Evolutionary conservation across 2,113 vertebrate species (phyloP), one percentile per base, ranked within the genome.

Genomic region (Lepisosteus osseus): DNA sequence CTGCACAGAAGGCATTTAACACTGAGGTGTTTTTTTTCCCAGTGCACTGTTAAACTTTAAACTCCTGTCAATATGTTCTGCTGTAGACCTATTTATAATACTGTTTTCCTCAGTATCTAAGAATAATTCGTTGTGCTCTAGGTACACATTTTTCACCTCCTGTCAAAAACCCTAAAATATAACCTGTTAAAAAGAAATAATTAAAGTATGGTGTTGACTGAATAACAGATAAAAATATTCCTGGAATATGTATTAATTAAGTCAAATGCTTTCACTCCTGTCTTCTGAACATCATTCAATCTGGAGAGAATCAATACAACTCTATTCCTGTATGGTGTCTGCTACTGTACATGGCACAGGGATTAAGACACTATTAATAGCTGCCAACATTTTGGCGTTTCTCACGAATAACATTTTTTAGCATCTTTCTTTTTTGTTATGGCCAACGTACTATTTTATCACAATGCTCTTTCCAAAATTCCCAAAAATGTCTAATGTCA

Each of bases 81-180:
- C 74, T 78, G 72, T 54, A 78, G 69, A 78, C 76, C 75, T 78
- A 77, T 80, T 69, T 56, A 76, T 69, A 61, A 62, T 44, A 29
- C 17, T 67, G 71, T 71, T 78, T 71, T 80, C 77, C 65, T 75
- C 41, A 57, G 43, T 65, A 65, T 69, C 54, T 64, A 56, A n/a
- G 43, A 72, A 72, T 51, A 9, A 5, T 51, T 51, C 47, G 9
- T 51, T 51, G 47, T 9, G 9, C 9, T 51, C 9, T 51, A 29
- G 29, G 29, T 29, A 29, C 29, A 29, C 29, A 29, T 51, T 51
- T 51, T 51, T 9, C 47, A 6, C 47, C 5, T 57, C 63, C 54
- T 54, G 63, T 75, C 56, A 66, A 51, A 11, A 40, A 51, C 40
- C 51, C 11, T 13, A 40, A 74, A 61, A 14, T 29, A 65, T 43